Evolutionary conservation across 2,113 vertebrate genomes (phyloP), one percentile per base, ranked within the genome.

Genomic region (Nasalis larvatus): DNA sequence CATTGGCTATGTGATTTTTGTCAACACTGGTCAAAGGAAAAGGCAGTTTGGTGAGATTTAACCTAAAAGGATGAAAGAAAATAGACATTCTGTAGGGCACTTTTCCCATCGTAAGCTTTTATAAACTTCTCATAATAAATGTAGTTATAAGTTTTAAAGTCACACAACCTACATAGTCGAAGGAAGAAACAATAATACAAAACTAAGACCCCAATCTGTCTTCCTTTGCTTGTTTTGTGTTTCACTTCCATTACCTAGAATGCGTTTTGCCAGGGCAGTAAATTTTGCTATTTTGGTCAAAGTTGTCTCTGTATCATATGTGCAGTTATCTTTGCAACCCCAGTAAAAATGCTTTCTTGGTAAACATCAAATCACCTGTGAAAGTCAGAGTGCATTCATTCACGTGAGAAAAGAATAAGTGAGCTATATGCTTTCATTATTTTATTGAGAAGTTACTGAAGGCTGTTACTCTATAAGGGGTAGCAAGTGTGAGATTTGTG

Each of bases 311-410:
- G 42, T 21, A 23, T 78, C 25, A 2, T 35, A 45, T 40, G 47
- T n/a, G 37, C 71, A 76, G 45, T 83, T 94, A 66, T 88, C 86
- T 92, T 80, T 66, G 30, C 8, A 68, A 92, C 25, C 32, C 86
- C 91, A 52, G 37, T 86, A 77, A 94, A 95, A 95, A 30, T 73
- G 73, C 63, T 86, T 89, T 56, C 84, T 95, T 54, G 45, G 80
- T 89, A 84, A 97, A 86, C 25, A 88, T 60, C 71, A 66, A 91
- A 81, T 94, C 88, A 66, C 27, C 63, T 66, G 73, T 94, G 81
- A 74, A 86, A 82, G 60, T 94, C 92, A 84, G 71, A 88, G 83
- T 20, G 32, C 49, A 45, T 92, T 95, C 42, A 45, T 92, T 93
- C 84, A 69, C 78, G 25, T 47, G 42, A 84, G 82, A 42, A 91